Conservation (phyloP, 2,113 vertebrate genomes). For the Cyprinodon tularosa region DNA sequence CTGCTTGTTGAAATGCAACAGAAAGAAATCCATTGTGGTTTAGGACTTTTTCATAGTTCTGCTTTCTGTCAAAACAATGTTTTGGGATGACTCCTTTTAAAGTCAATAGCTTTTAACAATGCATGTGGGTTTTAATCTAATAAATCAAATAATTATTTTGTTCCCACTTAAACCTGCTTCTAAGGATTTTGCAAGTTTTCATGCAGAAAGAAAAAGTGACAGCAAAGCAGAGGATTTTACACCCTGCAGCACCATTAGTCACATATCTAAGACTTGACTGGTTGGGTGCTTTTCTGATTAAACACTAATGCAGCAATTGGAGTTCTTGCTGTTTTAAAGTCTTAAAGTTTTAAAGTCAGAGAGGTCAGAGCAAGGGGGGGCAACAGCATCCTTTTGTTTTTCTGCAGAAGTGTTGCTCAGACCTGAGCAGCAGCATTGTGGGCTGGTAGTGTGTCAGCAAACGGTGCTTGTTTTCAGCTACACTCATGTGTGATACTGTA, state of each 20-base stretch:
- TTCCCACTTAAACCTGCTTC: too few relatives aligned
- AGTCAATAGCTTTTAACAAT: too few relatives aligned
- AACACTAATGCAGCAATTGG: background rate
- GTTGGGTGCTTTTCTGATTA: background rate
- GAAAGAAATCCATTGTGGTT: too few relatives aligned
- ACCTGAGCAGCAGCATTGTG: background rate
- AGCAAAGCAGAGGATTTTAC: background rate
- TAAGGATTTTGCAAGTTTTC: background rate
- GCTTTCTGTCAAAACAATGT: too few relatives aligned
- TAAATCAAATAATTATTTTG: too few relatives aligned
- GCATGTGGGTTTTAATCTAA: too few relatives aligned
- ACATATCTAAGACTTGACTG: background rate
- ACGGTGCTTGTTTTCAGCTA: background rate
- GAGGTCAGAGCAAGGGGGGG: background rate
- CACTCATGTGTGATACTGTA: slow-evolving; percentile 27
- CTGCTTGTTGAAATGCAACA: too few relatives aligned
- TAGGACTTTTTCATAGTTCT: too few relatives aligned
- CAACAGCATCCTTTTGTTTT: background rate
- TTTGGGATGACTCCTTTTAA: too few relatives aligned
- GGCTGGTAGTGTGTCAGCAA: background rate
- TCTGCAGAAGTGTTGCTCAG: background rate
- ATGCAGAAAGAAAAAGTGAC: background rate
- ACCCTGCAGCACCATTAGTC: background rate
- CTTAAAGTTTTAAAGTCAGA: background rate
- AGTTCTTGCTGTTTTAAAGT: background rate